Conservation (phyloP, 1,140 invertebrate genomes). For the Drosophila parvula region DNA sequence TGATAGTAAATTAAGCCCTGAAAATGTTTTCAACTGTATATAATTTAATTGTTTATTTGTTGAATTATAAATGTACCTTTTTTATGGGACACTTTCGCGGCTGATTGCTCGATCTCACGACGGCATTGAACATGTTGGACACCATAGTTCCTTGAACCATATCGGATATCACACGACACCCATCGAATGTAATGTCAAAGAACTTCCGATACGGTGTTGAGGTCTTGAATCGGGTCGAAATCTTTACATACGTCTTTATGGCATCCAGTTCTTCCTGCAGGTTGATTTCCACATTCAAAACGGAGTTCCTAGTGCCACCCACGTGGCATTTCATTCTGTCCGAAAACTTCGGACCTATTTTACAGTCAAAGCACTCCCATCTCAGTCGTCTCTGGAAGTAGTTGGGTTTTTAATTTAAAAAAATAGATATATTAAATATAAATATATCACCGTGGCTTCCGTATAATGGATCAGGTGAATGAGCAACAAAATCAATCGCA, state of each 20-base stretch:
- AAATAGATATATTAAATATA: neutral
- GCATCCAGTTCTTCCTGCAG: conserved; percentile 28
- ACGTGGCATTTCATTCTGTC: conserved; percentile 24
- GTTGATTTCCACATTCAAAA: conserved; percentile 36
- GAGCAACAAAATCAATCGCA: conserved; percentile 17
- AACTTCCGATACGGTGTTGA: conserved; percentile 25
- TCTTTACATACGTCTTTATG: conserved; percentile 24
- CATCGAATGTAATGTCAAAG: conserved; percentile 45
- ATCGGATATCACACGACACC: conserved; percentile 42
- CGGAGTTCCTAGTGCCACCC: conserved; percentile 12
- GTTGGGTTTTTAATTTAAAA: neutral
- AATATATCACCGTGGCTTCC: conserved; percentile 18
- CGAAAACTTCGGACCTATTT: neutral
- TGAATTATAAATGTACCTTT: conserved; percentile 13
- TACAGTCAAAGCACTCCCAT: conserved; percentile 46
- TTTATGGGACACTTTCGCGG: conserved; percentile 39
- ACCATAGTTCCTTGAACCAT: conserved; percentile 34
- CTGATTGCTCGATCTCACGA: conserved; percentile 48
- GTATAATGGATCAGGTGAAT: conserved; percentile 6
- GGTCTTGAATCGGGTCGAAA: conserved; percentile 29
- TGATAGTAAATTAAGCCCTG: conserved; percentile 47
- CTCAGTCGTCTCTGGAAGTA: conserved; percentile 7
- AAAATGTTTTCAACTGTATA: neutral
- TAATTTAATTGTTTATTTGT: neutral
- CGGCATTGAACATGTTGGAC: conserved; percentile 37